These are phyloP conservation scores for Vireo griseus DNA, from an alignment of 2,797 vertebrate species.

Conservation along the genomic window DNA sequence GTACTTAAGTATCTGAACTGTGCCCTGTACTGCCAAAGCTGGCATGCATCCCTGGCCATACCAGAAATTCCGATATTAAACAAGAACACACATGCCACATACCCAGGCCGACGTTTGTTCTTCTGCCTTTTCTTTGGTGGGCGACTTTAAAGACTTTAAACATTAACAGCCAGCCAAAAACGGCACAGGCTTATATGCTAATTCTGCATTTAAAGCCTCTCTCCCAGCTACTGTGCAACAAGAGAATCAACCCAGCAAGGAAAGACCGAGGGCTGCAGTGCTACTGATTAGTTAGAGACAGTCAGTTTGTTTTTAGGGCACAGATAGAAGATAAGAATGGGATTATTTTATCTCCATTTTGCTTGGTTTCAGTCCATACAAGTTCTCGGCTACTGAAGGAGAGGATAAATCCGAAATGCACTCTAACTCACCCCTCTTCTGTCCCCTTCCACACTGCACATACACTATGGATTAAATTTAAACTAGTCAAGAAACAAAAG, in stretches of 20 bases:
- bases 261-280: background rate
- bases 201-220: slow-evolving; percentile 22
- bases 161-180: background rate
- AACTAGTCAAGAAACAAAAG: slow-evolving; percentile 50
- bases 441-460: background rate
- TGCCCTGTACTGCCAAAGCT: slow-evolving; percentile 45
- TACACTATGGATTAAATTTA: slow-evolving; percentile 8
- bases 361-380: background rate
- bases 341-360: background rate
- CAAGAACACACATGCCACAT: slow-evolving; percentile 55
- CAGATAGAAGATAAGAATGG: background rate
- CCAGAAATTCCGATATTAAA: slow-evolving; percentile 39
- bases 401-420: background rate
- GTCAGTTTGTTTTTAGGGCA: background rate
- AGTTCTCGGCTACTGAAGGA: background rate
- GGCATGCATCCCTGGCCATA: slow-evolving; percentile 1
- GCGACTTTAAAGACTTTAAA: slow-evolving; percentile 7
- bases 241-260: background rate
- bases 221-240: slow-evolving; percentile 18
- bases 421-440: background rate
- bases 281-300: background rate
- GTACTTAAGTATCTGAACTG: slow-evolving; percentile 68
- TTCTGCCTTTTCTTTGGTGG: background rate
- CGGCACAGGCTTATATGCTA: background rate
- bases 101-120: slow-evolving; percentile 27